Percentiles rank a stretch among this genome's conserved stretches.
These are phyloP conservation scores for Alethe diademata DNA, from an alignment of 2,113 vertebrate genomes.

Conservation along the genomic window DNA sequence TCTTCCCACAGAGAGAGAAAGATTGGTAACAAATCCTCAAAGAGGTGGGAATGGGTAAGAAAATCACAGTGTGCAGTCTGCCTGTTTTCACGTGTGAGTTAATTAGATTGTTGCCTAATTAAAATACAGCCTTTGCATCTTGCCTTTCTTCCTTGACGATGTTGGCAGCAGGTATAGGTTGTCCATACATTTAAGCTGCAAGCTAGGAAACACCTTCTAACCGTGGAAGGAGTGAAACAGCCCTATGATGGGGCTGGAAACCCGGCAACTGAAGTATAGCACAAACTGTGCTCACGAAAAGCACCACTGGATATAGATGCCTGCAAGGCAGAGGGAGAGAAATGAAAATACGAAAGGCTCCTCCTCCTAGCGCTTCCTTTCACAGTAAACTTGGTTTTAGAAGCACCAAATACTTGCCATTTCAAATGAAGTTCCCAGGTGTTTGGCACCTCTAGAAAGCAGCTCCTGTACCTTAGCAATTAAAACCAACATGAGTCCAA, in stretches of 20 bases:
- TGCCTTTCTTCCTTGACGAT: not conserved
- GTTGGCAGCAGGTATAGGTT: not conserved
- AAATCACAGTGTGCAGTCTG: not conserved
- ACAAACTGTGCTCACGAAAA: not conserved
- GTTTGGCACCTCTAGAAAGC: not conserved
- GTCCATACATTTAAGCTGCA: not conserved
- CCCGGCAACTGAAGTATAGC: not conserved
- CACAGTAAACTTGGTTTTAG: not conserved
- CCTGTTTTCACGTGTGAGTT: not conserved
- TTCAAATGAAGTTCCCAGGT: not conserved
- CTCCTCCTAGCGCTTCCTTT: not conserved
- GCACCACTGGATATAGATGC: not conserved
- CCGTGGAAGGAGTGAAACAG: not conserved
- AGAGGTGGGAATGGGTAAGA: not conserved
- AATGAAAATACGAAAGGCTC: not conserved
- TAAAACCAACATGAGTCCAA: rapidly evolving
- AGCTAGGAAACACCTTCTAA: not conserved
- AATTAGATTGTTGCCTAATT: conserved; percentile 5
- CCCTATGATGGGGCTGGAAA: rapidly evolving
- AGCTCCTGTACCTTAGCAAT: not conserved
- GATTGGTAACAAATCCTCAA: not conserved
- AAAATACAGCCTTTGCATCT: conserved; percentile 1
- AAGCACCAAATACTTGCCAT: not conserved
- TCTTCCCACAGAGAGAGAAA: not conserved
- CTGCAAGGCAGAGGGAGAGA: not conserved